Conservation (phyloP, 2,797 vertebrate genomes). For the Xenops minutus region DNA sequence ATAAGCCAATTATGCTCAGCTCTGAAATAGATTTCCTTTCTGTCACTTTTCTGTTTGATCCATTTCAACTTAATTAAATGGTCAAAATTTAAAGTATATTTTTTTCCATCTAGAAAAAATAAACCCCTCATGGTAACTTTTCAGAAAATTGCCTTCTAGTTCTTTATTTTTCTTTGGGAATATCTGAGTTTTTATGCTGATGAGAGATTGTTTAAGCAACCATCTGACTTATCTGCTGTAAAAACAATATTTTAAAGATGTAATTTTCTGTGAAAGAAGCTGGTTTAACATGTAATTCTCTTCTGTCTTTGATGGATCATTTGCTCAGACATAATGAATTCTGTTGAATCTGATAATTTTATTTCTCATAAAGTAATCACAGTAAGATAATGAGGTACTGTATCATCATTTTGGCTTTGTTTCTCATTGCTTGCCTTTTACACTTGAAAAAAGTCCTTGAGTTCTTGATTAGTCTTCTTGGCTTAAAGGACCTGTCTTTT, state of each 20-base stretch:
- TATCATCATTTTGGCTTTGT: conserved; percentile 9
- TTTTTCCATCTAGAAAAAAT: neutral
- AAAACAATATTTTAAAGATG: neutral
- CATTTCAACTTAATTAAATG: neutral
- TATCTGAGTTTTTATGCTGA: neutral
- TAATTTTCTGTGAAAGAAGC: conserved; percentile 18
- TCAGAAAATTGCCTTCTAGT: neutral
- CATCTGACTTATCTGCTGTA: neutral
- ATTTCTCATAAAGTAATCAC: conserved; percentile 5
- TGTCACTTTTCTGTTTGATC: neutral
- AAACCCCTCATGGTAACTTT: neutral
- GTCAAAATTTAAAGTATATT: neutral
- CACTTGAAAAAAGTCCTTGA: conserved; percentile 16
- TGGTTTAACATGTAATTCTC: conserved; percentile 10
- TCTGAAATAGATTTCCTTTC: neutral
- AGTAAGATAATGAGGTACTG: neutral
- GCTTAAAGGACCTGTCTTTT: neutral
- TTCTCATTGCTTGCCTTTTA: neutral
- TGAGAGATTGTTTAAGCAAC: neutral
- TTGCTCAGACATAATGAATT: conserved; percentile 25
- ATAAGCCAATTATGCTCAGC: neutral
- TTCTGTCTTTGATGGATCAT: conserved; percentile 23
- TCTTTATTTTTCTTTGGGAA: neutral
- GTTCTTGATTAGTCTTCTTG: conserved; percentile 8
- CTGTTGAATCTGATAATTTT: conserved; percentile 33